phyloP scores from a whole-genome alignment of 2,888 invertebrate genomes.

The Plagodis pulveraria region DNA sequence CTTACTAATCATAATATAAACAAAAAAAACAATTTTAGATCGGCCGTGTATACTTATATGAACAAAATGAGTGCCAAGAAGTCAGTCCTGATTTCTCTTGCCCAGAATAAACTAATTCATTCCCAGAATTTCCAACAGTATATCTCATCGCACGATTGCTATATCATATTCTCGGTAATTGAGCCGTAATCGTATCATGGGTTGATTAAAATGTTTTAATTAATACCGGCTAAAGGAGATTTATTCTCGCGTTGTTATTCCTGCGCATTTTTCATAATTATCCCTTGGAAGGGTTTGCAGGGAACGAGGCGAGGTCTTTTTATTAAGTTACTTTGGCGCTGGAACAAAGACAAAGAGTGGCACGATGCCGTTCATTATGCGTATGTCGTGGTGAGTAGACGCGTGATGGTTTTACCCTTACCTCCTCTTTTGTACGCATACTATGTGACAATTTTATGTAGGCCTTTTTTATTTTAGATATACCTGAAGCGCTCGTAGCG shows the following conservation, averaged over 20 bases:
- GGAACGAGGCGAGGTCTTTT: conserved; percentile 51
- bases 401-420: not conserved
- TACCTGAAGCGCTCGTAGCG: too few species aligned
- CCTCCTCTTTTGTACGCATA: not conserved
- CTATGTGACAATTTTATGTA: not conserved
- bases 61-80: too few species aligned
- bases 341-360: conserved; percentile 69
- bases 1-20: too few species aligned
- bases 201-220: conserved; percentile 33
- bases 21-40: too few species aligned
- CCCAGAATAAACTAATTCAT: too few species aligned
- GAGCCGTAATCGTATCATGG: conserved; percentile 28
- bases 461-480: too few species aligned
- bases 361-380: conserved; percentile 49
- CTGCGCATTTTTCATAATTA: conserved; percentile 34
- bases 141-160: not conserved
- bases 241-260: conserved; percentile 36
- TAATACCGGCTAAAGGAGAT: conserved; percentile 32
- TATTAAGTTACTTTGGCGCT: conserved; percentile 66
- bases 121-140: too few species aligned
- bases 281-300: conserved; percentile 9
- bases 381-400: conserved; percentile 55
- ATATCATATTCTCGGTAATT: conserved; percentile 21
- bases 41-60: too few species aligned
- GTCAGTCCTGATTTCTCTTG: too few species aligned